Percentiles rank a stretch among this genome's conserved stretches.
phyloP scores from a whole-genome alignment of 2,888 invertebrate genomes.

The Nephrotoma guestfalica region DNA sequence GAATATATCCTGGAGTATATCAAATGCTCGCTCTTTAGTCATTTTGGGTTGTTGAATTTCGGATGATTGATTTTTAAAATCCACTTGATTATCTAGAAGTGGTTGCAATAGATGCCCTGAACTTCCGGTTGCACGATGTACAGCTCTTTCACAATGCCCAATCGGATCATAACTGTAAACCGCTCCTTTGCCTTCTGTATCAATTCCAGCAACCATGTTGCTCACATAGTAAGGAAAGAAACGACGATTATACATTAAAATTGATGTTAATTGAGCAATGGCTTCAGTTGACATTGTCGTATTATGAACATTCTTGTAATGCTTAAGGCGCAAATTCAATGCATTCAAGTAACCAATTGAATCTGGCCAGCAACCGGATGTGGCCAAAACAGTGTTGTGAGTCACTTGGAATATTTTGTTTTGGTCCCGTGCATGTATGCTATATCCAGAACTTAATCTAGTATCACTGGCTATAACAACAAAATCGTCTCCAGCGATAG shows the following conservation, averaged over 20 bases:
- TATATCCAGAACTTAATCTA: constrained; percentile 79
- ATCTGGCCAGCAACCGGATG: constrained; percentile 97
- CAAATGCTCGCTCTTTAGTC: constrained; percentile 64
- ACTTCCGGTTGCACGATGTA: constrained; percentile 80
- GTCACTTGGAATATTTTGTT: constrained; percentile 77
- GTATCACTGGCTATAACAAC: constrained; percentile 92
- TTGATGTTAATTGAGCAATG: constrained; percentile 89
- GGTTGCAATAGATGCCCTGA: constrained; percentile 85
- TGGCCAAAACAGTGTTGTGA: constrained; percentile 74
- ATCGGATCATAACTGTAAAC: constrained; percentile 96
- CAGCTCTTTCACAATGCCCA: constrained; percentile 79
- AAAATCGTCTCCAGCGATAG: constrained; percentile 91
- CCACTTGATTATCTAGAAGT: constrained; percentile 91
- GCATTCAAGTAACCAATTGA: constrained; percentile 78
- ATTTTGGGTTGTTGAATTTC: constrained; percentile 43
- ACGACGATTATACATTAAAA: constrained; percentile 87
- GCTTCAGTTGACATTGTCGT: constrained; percentile 86
- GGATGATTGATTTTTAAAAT: constrained; percentile 64
- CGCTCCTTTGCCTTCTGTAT: constrained; percentile 84
- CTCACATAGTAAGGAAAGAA: constrained; percentile 98
- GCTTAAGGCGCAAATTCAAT: constrained; percentile 76
- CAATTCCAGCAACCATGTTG: constrained; percentile 86
- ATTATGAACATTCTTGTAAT: constrained; percentile 90
- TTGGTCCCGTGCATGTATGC: constrained; percentile 78
- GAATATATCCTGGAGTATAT: constrained; percentile 87